These are phyloP conservation scores for Scyliorhinus canicula DNA, from an alignment of 2,797 vertebrate species.

Conservation along the genomic window DNA sequence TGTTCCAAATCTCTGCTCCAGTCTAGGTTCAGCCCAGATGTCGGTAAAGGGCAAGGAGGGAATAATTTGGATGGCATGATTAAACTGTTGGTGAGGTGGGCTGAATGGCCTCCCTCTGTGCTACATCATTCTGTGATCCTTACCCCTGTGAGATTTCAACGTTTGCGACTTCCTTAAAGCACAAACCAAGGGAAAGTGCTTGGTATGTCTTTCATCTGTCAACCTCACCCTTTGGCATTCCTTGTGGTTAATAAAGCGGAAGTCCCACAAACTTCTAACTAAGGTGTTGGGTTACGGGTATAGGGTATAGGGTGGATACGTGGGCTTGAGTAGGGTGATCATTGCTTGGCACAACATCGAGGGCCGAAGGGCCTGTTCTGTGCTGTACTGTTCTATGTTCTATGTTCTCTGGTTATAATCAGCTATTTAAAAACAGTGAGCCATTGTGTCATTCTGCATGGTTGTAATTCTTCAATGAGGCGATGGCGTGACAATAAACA, in stretches of 20 bases:
- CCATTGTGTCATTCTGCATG: neutral
- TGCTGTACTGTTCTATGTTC: too few relatives aligned
- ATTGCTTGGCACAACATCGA: too few relatives aligned
- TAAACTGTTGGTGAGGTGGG: neutral
- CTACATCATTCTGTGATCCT: neutral
- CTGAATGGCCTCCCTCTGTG: neutral
- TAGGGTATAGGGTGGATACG: too few relatives aligned
- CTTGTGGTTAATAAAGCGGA: neutral
- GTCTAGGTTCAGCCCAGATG: too few relatives aligned
- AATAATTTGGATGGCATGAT: neutral
- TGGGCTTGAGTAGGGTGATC: too few relatives aligned
- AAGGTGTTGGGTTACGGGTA: too few relatives aligned
- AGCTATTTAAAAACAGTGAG: neutral
- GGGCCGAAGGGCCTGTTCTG: too few relatives aligned
- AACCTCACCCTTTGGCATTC: neutral
- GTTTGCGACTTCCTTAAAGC: neutral
- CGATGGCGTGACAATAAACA: too few relatives aligned
- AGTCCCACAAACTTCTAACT: neutral
- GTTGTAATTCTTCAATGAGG: neutral
- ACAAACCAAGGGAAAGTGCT: neutral
- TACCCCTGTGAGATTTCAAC: too few relatives aligned
- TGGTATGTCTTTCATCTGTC: neutral
- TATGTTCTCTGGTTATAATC: neutral
- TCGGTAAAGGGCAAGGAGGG: neutral
- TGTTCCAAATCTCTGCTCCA: too few relatives aligned